These are phyloP conservation scores for Dicranocentrus wangi DNA, from an alignment of 2,888 invertebrate genomes.

Conservation along the genomic window DNA sequence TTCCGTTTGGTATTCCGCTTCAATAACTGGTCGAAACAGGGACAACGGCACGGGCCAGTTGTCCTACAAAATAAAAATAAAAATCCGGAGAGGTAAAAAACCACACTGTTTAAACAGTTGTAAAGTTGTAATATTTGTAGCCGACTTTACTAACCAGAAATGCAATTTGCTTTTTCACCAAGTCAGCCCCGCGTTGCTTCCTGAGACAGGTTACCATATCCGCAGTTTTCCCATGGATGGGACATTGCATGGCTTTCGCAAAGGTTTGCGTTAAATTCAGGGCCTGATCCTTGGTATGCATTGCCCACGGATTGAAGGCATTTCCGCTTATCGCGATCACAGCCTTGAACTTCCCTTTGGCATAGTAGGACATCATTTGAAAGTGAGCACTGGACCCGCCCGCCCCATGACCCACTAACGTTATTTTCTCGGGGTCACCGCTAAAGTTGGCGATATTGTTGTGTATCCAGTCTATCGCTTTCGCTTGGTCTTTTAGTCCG, in stretches of 20 bases:
- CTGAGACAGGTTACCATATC: constrained; percentile 57
- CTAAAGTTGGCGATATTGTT: constrained; percentile 63
- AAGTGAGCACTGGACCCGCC: constrained; percentile 67
- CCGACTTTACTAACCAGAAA: constrained; percentile 48
- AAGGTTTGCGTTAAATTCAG: constrained; percentile 55
- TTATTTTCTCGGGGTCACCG: constrained; percentile 54
- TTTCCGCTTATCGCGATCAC: constrained; percentile 68
- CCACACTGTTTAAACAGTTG: neutral
- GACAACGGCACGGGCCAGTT: constrained; percentile 56
- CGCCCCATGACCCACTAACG: constrained; percentile 51
- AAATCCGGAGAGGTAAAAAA: neutral
- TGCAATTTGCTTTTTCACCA: constrained; percentile 58
- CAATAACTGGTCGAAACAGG: constrained; percentile 63
- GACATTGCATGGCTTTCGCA: constrained; percentile 64
- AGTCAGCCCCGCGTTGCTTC: constrained; percentile 44
- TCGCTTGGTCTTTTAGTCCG: constrained; percentile 64
- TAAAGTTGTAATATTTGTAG: neutral
- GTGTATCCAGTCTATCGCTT: constrained; percentile 59
- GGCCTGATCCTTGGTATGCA: constrained; percentile 54
- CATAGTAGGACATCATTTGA: constrained; percentile 66
- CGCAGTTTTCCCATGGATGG: constrained; percentile 48
- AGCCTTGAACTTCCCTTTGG: constrained; percentile 53
- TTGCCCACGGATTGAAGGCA: constrained; percentile 68
- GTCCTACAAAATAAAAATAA: constrained; percentile 37
- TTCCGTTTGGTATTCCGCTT: constrained; percentile 50